Evolutionary conservation across 2,113 vertebrate genomes (phyloP), one percentile per base, ranked within the genome.

Genomic region (Halcyon malimbica): DNA sequence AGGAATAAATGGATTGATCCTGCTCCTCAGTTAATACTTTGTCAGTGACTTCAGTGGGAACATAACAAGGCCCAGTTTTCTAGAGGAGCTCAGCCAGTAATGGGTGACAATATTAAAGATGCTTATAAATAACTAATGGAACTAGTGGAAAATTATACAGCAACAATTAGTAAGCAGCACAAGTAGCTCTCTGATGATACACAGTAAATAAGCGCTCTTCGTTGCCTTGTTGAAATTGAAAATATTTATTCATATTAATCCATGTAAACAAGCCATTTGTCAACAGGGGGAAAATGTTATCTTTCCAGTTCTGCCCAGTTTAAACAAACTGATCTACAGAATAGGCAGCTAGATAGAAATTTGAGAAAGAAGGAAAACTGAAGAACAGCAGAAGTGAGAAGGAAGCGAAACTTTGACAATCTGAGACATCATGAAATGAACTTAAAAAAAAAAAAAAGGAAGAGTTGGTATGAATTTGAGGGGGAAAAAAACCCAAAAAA

Each of bases 31-130:
- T 9, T 59, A 14, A 3, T 50, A n/a, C 16, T 81, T 68, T 37
- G 68, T 16, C 80, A 29, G 35, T 63, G 56, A 28, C 20, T 92
- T 86, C 48, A 44, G 25, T n/a, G 48, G 80, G 65, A 75, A 69
- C 62, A 28, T 0, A 37, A 50, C 6, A 4, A 83, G n/a, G 63
- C 67, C 41, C 26, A 4, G 50, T 20, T 90, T 83, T 90, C 84
- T 91, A 63, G 80, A 93, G 80, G 84, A 88, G 81, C 63, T 96
- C 78, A 88, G 87, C 53, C 83, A 96, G 77, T 73, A 53, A 82
- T 62, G 64, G 63, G 31, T 71, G 31, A 88, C 44, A 60, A 53
- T 44, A 97, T 57, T 91, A 68, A 75, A 93, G 50, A 71, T 5
- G 4, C 71, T 67, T 86, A 57, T 60, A 46, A 80, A 59, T n/a